Conservation (phyloP, 2,113 vertebrate genomes). For the Coptodon rendalli region DNA sequence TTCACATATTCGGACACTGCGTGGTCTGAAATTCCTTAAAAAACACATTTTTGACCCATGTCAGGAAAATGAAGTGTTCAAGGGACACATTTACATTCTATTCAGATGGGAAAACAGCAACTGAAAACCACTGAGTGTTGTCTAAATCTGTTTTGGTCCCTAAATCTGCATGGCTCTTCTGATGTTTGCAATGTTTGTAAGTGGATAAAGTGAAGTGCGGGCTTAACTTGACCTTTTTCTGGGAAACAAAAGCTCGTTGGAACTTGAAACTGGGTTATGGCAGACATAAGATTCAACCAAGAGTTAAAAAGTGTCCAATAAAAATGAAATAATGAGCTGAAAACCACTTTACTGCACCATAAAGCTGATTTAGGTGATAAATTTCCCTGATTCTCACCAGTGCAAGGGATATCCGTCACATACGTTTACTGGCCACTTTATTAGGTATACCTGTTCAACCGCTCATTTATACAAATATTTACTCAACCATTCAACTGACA, state of each 20-base stretch:
- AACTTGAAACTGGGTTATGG: neutral
- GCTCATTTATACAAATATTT: neutral
- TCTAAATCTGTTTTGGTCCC: neutral
- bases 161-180: neutral
- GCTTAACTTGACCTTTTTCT: neutral
- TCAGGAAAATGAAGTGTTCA: neutral
- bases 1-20: neutral
- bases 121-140: neutral
- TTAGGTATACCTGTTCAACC: neutral
- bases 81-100: neutral
- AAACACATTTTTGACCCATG: neutral
- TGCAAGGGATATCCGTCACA: neutral
- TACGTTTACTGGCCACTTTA: neutral
- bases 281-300: neutral
- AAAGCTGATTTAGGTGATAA: neutral
- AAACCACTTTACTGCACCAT: neutral
- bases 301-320: neutral
- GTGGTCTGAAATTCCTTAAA: neutral
- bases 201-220: neutral
- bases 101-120: neutral
- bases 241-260: neutral
- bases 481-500: neutral
- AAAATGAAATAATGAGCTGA: neutral
- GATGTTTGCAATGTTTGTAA: neutral
- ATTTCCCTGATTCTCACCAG: neutral